phyloP scores from a whole-genome alignment of 53 echinoderm and acorn worm genomes.

The Echinarachnius parma region DNA sequence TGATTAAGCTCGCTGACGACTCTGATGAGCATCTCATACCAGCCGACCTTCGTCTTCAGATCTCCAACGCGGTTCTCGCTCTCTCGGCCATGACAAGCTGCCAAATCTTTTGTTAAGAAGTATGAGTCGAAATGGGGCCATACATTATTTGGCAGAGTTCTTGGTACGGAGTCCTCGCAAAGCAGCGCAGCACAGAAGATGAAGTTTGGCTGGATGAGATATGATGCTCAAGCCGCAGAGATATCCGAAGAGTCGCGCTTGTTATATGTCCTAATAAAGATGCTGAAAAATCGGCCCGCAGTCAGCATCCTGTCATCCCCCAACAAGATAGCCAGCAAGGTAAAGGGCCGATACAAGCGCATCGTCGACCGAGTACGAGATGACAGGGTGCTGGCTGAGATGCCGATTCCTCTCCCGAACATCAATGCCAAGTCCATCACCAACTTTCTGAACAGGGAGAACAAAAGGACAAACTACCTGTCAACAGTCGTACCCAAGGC shows the following conservation, averaged over 20 bases:
- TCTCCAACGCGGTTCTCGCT: too few relatives aligned
- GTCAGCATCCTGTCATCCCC: conserved; percentile 52
- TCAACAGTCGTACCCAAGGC: conserved; percentile 11
- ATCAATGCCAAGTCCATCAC: conserved; percentile 55
- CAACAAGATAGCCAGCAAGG: conserved; percentile 18
- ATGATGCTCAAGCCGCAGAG: conserved; percentile 53
- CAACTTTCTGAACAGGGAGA: neutral
- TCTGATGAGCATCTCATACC: too few relatives aligned
- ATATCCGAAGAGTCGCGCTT: conserved; percentile 62
- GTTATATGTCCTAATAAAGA: conserved; percentile 56
- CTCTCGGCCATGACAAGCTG: too few relatives aligned
- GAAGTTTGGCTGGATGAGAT: too few relatives aligned
- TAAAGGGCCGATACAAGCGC: conserved; percentile 45
- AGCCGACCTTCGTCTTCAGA: too few relatives aligned
- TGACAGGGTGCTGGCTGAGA: conserved; percentile 27
- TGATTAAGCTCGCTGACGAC: too few relatives aligned
- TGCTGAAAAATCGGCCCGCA: conserved; percentile 59
- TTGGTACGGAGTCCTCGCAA: too few relatives aligned
- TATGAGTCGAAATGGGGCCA: too few relatives aligned
- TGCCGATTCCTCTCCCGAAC: conserved; percentile 20
- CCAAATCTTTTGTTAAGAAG: too few relatives aligned
- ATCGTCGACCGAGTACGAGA: conserved; percentile 45
- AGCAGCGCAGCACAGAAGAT: too few relatives aligned
- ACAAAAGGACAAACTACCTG: conserved; percentile 15
- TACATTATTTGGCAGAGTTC: too few relatives aligned